phyloP scores from a whole-genome alignment of 2,888 invertebrate genomes.

The Lycia hirtaria region DNA sequence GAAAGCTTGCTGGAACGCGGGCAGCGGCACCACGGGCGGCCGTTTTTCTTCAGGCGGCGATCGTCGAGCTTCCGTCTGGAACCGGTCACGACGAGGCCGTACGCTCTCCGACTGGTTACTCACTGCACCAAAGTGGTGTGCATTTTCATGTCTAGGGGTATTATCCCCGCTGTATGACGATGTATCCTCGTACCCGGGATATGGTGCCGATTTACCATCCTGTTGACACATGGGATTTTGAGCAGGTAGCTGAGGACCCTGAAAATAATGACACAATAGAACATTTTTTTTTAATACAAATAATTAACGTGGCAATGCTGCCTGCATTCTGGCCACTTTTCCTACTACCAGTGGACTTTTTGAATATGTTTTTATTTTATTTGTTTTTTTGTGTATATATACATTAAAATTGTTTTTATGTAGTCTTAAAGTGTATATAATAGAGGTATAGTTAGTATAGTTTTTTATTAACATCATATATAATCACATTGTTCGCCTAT shows the following conservation, averaged over 20 bases:
- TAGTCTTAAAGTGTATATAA: no score
- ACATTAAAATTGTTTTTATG: no score
- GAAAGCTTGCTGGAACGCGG: conserved; percentile 94
- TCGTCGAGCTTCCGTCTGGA: conserved; percentile 55
- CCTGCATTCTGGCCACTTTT: no score
- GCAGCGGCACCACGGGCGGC: conserved; percentile 86
- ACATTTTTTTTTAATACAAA: no score
- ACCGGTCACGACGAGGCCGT: conserved; percentile 55
- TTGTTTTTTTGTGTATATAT: background rate
- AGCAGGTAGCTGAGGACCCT: conserved; percentile 62
- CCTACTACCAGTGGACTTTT: no score
- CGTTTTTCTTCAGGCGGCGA: conserved; percentile 69
- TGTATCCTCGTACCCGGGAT: conserved; percentile 66
- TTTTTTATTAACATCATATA: no score
- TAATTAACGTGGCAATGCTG: no score
- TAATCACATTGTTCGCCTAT: no score
- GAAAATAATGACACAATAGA: conserved; percentile 49
- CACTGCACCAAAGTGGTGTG: conserved; percentile 55
- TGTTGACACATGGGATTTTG: conserved; percentile 66
- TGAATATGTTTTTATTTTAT: background rate
- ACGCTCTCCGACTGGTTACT: conserved; percentile 48
- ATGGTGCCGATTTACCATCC: conserved; percentile 72
- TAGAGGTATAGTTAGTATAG: no score
- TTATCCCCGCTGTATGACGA: conserved; percentile 60
- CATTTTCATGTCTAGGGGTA: conserved; percentile 52